Base-by-base conservation (phyloP, 1,140 invertebrate species). In the Ceratina japonica region DNA sequence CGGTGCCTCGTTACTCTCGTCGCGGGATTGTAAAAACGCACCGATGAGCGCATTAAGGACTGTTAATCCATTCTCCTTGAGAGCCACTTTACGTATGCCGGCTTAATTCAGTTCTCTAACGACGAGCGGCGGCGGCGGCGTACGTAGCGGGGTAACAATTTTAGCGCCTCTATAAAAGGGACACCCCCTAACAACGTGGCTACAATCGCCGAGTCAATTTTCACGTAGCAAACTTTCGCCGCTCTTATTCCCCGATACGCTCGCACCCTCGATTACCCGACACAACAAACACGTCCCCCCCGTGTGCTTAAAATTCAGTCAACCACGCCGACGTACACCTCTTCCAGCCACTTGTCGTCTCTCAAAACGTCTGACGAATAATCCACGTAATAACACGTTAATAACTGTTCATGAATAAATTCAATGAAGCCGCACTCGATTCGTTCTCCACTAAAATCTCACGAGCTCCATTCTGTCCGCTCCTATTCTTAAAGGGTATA, bases 31-130 rank as follows among this genome's bases (percentile, higher is more conserved):
- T 24, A 49, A 72, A 61, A 56, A 56, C 49, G 24, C 18, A 24
- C 18, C 16, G 66, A 54, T 24, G 24, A 56, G 22, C 52, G 13
- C 56, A 70, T 56, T 20, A 56, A 13, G 4, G 13, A 15, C n/a
- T 15, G 52, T 31, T 54, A n/a, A 20, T 66, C 16, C 22, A 54
- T 52, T 31, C 16, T 54, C 2, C 66, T 27, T 31, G 24, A 54
- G 24, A 54, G 24, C n/a, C 24, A 7, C 5, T 18, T 31, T 4
- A 54, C 18, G 62, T 24, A 7, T 12, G 16, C 1, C 5, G 4
- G 22, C 51, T 31, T 69, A n/a, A 54, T 13, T 13, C 24, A 2
- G 15, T 15, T 54, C 66, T 69, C 66, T 69, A 69, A 69, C 3
- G 49, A 31, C 20, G n/a, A 22, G 31, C 15, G 15, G 37, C 10